Percentiles rank a stretch among this genome's conserved stretches.
Evolutionary conservation across 2,888 invertebrate species (phyloP).

Genomic region (Mythimna vitellina): DNA sequence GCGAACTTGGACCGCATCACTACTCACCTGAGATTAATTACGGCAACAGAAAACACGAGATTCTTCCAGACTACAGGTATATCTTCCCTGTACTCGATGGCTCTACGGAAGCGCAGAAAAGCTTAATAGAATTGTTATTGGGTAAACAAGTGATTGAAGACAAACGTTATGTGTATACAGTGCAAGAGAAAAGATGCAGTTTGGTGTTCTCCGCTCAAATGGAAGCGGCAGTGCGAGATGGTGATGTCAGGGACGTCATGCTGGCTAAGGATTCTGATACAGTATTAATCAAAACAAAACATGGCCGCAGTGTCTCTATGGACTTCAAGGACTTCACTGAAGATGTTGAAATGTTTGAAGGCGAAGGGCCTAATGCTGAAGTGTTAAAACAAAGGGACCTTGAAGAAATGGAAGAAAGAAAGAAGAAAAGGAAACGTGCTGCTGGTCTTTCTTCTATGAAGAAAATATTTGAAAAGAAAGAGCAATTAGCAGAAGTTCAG

Average conservation of each 20-base stretch:
- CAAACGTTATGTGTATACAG: slow-evolving; percentile 93
- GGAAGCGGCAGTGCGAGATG: slow-evolving; percentile 94
- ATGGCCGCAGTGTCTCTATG: slow-evolving; percentile 94
- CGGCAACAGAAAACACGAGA: slow-evolving; percentile 92
- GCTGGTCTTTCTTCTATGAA: slow-evolving; percentile 92
- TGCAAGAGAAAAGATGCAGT: slow-evolving; percentile 93
- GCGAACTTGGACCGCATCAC: slow-evolving; percentile 91
- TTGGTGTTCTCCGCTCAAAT: slow-evolving; percentile 94
- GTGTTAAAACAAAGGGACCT: slow-evolving; percentile 91
- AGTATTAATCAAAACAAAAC: slow-evolving; percentile 93
- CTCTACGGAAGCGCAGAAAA: slow-evolving; percentile 92
- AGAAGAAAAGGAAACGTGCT: slow-evolving; percentile 91
- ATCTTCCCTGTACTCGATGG: slow-evolving; percentile 94
- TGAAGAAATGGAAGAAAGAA: slow-evolving; percentile 89
- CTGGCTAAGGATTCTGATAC: slow-evolving; percentile 94
- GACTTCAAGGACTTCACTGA: slow-evolving; percentile 92
- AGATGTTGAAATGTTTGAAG: slow-evolving; percentile 92
- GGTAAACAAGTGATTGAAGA: slow-evolving; percentile 90
- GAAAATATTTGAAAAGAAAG: slow-evolving; percentile 95
- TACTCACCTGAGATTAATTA: slow-evolving; percentile 91
- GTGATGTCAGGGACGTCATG: slow-evolving; percentile 94
- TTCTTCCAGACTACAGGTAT: slow-evolving; percentile 93
- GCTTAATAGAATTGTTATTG: slow-evolving; percentile 91
- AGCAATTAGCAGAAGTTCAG: slow-evolving; percentile 92
- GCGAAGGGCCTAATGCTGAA: slow-evolving; percentile 93